phyloP scores from a whole-genome alignment of 2,888 invertebrate species.

The Reticulitermes lucifugus region DNA sequence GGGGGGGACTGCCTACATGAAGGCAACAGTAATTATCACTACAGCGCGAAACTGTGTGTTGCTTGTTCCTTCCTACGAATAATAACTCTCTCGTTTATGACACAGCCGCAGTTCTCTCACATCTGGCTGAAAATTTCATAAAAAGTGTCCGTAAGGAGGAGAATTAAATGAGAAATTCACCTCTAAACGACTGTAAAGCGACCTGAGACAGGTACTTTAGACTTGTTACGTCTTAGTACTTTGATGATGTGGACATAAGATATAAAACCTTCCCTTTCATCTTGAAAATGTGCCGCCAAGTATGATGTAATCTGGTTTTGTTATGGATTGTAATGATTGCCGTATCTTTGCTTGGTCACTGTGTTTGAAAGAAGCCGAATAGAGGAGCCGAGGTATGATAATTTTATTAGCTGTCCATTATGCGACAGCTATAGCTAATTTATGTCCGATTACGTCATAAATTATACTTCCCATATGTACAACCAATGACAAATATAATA shows the following conservation, averaged over 20 bases:
- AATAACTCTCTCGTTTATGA: too few species aligned
- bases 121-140: too few species aligned
- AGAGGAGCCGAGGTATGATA: not conserved
- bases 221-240: not conserved
- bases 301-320: not conserved
- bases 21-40: too few species aligned
- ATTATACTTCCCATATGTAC: conserved; percentile 3
- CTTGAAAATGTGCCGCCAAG: not conserved
- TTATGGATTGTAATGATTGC: not conserved
- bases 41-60: too few species aligned
- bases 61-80: too few species aligned
- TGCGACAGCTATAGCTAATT: not conserved
- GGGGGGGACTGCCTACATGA: too few species aligned
- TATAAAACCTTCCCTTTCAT: not conserved
- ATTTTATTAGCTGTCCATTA: not conserved
- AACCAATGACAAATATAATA: conserved; percentile 4
- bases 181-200: not conserved
- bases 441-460: conserved; percentile 11
- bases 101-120: too few species aligned
- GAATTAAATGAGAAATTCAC: not conserved
- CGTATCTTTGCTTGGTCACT: not conserved
- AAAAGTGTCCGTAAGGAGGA: not conserved
- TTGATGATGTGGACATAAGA: not conserved
- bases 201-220: not conserved
- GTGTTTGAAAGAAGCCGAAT: not conserved